phyloP scores from a whole-genome alignment of 2,797 vertebrate species.

The Myotis vivesi region DNA sequence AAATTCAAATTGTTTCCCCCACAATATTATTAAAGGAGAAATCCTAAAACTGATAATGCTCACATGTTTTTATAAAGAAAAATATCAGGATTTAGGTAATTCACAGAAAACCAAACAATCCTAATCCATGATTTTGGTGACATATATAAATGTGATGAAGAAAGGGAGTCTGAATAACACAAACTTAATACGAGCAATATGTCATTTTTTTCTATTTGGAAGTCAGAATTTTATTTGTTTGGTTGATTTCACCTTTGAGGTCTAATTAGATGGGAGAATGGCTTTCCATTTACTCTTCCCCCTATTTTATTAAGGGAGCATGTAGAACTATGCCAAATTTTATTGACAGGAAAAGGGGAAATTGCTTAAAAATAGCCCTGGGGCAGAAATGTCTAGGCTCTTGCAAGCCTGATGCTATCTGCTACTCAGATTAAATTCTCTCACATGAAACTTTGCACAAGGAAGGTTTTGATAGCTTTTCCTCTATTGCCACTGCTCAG shows the following conservation, averaged over 20 bases:
- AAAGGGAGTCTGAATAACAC: not conserved
- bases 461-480: not conserved
- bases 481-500: not conserved
- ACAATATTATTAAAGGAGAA: not conserved
- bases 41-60: not conserved
- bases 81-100: not conserved
- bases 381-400: not conserved
- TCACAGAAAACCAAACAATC: not conserved
- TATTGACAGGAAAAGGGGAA: not conserved
- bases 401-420: not conserved
- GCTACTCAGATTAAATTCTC: conserved; percentile 34
- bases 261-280: not conserved
- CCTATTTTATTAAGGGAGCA: not conserved
- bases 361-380: not conserved
- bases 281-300: not conserved
- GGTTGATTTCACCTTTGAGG: not conserved
- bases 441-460: not conserved
- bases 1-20: not conserved
- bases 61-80: not conserved
- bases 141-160: not conserved
- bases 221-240: not conserved
- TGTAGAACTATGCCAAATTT: not conserved
- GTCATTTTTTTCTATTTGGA: not conserved
- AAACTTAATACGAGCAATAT: not conserved
- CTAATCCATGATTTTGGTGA: not conserved